A percentile compares a stretch with the other conserved stretches of the same genome.
Evolutionary conservation across 2,113 vertebrate genomes (phyloP).

Genomic region (Pongo abelii): DNA sequence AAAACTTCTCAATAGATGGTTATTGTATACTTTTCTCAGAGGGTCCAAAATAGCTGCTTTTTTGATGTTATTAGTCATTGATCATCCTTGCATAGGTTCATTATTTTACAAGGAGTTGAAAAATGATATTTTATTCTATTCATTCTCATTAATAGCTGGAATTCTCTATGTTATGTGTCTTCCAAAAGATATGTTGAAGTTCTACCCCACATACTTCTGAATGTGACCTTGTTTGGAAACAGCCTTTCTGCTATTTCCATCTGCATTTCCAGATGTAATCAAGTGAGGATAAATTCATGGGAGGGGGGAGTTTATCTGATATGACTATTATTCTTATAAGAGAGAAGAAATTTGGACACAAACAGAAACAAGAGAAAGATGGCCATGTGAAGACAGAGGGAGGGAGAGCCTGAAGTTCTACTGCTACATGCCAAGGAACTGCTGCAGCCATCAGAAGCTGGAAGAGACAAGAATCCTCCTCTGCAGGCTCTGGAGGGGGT

Average conservation of each 20-base stretch:
- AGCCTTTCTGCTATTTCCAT: not conserved
- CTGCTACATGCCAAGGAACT: not conserved
- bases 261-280: not conserved
- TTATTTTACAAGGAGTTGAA: not conserved
- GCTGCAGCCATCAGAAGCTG: not conserved
- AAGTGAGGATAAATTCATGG: not conserved
- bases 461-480: not conserved
- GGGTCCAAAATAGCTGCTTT: not conserved
- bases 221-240: not conserved
- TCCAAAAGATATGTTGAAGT: not conserved
- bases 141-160: not conserved
- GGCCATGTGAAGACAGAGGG: not conserved
- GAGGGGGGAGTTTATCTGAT: not conserved
- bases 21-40: not conserved
- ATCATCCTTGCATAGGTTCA: not conserved
- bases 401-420: not conserved
- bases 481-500: not conserved
- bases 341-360: not conserved
- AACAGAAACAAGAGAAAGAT: not conserved
- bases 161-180: not conserved
- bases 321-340: not conserved
- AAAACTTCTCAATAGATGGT: not conserved
- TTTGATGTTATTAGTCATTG: not conserved
- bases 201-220: not conserved
- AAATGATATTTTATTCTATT: slow-evolving; percentile 2